phyloP scores from a whole-genome alignment of 2,888 invertebrate genomes.

The Boloria euphrosyne region DNA sequence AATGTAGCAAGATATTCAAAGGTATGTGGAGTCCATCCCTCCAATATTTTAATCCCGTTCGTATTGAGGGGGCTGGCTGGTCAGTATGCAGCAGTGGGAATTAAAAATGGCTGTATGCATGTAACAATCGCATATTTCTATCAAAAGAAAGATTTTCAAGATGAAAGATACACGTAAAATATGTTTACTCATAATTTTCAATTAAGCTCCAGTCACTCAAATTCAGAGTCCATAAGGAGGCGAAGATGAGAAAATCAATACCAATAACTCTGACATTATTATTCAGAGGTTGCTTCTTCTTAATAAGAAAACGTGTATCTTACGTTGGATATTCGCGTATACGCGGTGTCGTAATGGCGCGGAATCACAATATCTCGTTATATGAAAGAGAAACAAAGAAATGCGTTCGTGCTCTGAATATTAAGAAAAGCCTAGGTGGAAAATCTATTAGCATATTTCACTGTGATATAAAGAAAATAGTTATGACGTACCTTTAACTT shows the following conservation, averaged over 20 bases:
- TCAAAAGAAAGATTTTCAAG: background rate
- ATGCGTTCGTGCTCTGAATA: conserved; percentile 70
- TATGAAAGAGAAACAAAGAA: conserved; percentile 78
- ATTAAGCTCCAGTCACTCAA: conserved; percentile 2
- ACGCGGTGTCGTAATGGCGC: conserved; percentile 71
- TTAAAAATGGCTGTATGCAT: too few species aligned
- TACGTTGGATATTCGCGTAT: conserved; percentile 78
- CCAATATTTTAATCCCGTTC: too few species aligned
- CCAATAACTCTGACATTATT: conserved; percentile 55
- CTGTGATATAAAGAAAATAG: conserved; percentile 7
- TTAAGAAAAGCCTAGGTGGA: conserved; percentile 32
- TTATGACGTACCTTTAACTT: background rate
- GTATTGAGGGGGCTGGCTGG: too few species aligned
- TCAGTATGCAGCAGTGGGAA: too few species aligned
- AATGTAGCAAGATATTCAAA: too few species aligned
- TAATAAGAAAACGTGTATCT: conserved; percentile 80
- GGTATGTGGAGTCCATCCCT: too few species aligned
- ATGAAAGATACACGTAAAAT: background rate
- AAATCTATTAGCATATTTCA: conserved; percentile 39
- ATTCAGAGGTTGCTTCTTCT: conserved; percentile 67
- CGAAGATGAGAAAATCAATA: conserved; percentile 54
- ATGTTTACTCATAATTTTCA: background rate
- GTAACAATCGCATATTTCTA: too few species aligned
- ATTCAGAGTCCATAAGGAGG: conserved; percentile 25
- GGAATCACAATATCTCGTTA: conserved; percentile 81